These are phyloP conservation scores for Drosophila yooni DNA, from an alignment of 2,888 invertebrate species.

Conservation along the genomic window DNA sequence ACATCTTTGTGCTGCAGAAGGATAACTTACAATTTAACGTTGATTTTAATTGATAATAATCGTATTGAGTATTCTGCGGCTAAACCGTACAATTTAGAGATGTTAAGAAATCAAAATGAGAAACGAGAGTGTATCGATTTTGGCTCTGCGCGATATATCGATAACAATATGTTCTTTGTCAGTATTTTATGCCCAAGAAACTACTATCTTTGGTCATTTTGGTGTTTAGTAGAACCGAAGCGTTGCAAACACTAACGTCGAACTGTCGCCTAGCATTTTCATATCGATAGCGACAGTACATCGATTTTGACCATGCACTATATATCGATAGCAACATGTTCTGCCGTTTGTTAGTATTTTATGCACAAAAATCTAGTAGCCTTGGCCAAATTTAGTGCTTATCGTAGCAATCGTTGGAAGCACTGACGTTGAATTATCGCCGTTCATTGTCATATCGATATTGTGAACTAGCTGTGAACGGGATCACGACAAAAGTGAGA, in stretches of 20 bases:
- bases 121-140: slow-evolving; percentile 31
- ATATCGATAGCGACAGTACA: slow-evolving; percentile 12
- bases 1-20: slow-evolving; percentile 62
- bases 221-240: background rate
- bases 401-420: background rate
- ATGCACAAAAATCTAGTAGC: background rate
- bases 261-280: too few relatives aligned
- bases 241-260: background rate
- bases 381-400: background rate
- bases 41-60: slow-evolving; percentile 53
- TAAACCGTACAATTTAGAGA: slow-evolving; percentile 37
- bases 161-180: background rate
- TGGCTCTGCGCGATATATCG: slow-evolving; percentile 1
- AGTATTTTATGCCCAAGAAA: slow-evolving; percentile 8
- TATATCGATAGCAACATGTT: background rate
- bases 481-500: background rate
- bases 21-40: slow-evolving; percentile 10
- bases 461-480: background rate
- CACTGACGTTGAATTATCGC: background rate
- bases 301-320: slow-evolving; percentile 23
- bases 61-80: slow-evolving; percentile 43
- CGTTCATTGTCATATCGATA: slow-evolving; percentile 6
- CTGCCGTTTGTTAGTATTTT: background rate
- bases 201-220: background rate
- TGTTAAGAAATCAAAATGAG: slow-evolving; percentile 37